Base-by-base conservation (phyloP, 2,888 invertebrate genomes). In the Epiblema foenella region DNA sequence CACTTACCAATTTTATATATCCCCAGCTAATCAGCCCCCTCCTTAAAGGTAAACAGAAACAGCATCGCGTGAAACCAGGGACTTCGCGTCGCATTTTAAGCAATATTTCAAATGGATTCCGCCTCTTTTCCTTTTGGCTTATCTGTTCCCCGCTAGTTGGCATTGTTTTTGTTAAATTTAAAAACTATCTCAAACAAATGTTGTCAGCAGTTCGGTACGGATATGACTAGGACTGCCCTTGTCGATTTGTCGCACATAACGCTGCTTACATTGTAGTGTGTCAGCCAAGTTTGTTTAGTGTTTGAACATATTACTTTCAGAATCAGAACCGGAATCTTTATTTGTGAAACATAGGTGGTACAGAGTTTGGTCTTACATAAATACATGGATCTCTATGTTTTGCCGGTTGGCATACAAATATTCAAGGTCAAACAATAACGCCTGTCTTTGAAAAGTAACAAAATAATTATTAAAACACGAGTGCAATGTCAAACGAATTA, bases 1-100 rank as follows among this genome's bases (percentile, higher is more conserved):
- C 33, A 33, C 79, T 79, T 67, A 79, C 79, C 73, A 79, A 9
- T 51, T 78, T 81, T 3, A 77, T 37, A 72, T 79, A 81, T 5
- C 76, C 76, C 76, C 77, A 79, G 3, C 72, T 66, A n/a, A 81
- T 67, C 29, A 81, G 62, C 0, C 81, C 81, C 24, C 69, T 60
- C n/a, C 81, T 68, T 54, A 78, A 42, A 20, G 78, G 78, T 7
- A 78, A 2, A 39, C 77, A 78, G 17, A 59, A 75, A 17, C 77
- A 77, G 33, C 78, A 78, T 58, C 76, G 46, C 33, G 59, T 68
- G 10, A 68, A 64, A 2, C 24, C 17, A 10, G 68, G 72, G 0
- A 11, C 33, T 54, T 68, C 57, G 2, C 60, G n/a, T 24, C n/a
- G 60, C 60, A 60, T 60, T 2, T 60, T 60, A 1, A n/a, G 11